Evolutionary conservation across 2,888 invertebrate genomes (phyloP).

Genomic region (Drosophila meridionalis): DNA sequence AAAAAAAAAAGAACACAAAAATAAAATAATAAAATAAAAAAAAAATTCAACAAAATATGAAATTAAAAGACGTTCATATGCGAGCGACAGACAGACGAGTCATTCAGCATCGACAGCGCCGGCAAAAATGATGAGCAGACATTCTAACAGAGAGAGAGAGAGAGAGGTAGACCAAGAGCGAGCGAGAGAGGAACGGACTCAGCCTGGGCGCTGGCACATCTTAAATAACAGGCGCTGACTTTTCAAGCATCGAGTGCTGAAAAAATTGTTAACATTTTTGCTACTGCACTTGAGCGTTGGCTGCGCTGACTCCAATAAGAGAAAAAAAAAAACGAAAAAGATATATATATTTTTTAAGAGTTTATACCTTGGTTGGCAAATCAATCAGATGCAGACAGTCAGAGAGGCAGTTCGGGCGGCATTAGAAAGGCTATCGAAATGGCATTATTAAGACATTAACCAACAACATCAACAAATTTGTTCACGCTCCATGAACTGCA

Average conservation of each 20-base stretch:
- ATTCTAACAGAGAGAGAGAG: slow-evolving; percentile 58
- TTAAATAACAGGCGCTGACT: slow-evolving; percentile 71
- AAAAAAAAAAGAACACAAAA: slow-evolving; percentile 2
- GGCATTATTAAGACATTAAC: slow-evolving; percentile 48
- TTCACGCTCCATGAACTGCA: slow-evolving; percentile 31
- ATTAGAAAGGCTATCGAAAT: slow-evolving; percentile 58
- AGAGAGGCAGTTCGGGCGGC: slow-evolving; percentile 9
- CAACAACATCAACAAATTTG: slow-evolving; percentile 20
- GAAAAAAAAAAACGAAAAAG: neutral
- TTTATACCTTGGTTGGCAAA: slow-evolving; percentile 51
- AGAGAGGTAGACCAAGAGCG: neutral
- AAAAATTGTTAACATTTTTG: slow-evolving; percentile 80
- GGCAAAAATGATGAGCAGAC: slow-evolving; percentile 57
- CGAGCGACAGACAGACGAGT: slow-evolving; percentile 15
- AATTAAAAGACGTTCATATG: slow-evolving; percentile 74
- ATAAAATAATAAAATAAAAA: slow-evolving; percentile 16
- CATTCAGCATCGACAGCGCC: slow-evolving; percentile 59
- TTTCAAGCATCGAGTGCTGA: slow-evolving; percentile 73
- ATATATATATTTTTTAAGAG: neutral
- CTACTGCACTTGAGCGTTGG: slow-evolving; percentile 74
- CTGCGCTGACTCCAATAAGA: slow-evolving; percentile 4
- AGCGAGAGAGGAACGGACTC: neutral
- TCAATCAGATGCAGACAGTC: slow-evolving; percentile 57
- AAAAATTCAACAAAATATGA: slow-evolving; percentile 46
- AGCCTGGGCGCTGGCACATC: neutral